These are phyloP conservation scores for Rhynchopsitta pachyrhyncha DNA, from an alignment of 2,113 vertebrate genomes.

Conservation along the genomic window DNA sequence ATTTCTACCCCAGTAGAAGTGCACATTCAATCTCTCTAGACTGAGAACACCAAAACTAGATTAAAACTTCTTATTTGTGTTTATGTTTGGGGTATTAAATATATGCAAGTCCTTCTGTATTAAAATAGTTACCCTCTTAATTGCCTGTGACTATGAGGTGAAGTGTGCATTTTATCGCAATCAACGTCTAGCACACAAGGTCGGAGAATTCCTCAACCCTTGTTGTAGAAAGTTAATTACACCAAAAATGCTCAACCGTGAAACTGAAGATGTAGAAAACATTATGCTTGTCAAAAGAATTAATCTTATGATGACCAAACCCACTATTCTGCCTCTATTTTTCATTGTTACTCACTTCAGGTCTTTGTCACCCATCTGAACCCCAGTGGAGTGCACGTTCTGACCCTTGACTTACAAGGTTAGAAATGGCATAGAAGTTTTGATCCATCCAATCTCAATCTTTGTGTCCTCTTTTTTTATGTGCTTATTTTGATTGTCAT, in stretches of 20 bases:
- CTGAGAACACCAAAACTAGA: neutral
- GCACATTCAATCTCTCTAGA: neutral
- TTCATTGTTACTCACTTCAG: neutral
- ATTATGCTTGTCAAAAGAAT: neutral
- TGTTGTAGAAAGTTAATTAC: neutral
- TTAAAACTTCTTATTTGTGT: neutral
- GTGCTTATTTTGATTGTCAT: neutral
- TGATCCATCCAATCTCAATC: neutral
- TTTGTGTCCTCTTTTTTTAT: neutral
- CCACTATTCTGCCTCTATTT: neutral
- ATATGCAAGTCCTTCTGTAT: neutral
- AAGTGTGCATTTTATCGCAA: constrained; percentile 20
- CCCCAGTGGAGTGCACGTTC: neutral
- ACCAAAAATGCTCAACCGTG: neutral
- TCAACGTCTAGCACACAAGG: neutral
- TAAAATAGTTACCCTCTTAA: neutral
- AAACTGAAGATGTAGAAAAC: neutral
- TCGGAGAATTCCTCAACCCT: neutral
- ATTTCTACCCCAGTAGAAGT: neutral
- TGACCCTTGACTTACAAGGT: neutral
- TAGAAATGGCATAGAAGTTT: neutral
- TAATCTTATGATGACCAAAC: neutral
- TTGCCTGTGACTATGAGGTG: neutral
- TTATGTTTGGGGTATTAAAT: neutral
- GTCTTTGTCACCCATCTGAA: neutral